Evolutionary conservation across 2,113 vertebrate genomes (phyloP).

Genomic region (Propithecus coquereli): DNA sequence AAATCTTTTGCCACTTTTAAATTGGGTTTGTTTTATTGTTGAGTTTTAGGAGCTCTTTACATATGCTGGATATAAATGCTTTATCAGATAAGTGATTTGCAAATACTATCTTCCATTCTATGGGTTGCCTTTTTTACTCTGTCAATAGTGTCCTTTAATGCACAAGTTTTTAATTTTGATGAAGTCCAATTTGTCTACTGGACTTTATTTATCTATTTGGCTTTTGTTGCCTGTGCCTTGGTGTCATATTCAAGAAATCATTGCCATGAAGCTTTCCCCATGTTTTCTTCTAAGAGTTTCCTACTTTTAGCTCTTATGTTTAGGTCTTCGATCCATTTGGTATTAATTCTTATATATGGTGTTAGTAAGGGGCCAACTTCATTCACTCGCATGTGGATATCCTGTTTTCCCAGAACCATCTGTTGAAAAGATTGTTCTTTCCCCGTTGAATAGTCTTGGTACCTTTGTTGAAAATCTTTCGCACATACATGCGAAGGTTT

Average conservation of each 20-base stretch:
- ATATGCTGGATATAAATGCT: not conserved
- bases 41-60: not conserved
- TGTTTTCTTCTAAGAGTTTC: not conserved
- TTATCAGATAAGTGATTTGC: not conserved
- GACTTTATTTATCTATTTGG: not conserved
- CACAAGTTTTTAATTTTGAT: not conserved
- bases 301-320: not conserved
- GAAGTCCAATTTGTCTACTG: not conserved
- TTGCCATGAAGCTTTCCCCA: not conserved
- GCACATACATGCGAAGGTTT: fast-evolving
- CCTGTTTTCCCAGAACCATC: not conserved
- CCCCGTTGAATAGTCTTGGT: not conserved
- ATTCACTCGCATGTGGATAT: too few relatives aligned
- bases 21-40: not conserved
- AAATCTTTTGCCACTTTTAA: not conserved
- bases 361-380: not conserved
- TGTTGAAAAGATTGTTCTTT: not conserved
- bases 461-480: not conserved
- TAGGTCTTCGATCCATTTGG: not conserved
- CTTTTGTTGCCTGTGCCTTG: not conserved
- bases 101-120: not conserved
- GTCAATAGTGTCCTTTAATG: not conserved
- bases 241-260: not conserved
- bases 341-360: too few relatives aligned
- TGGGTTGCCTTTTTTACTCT: not conserved